Conservation (phyloP, 2,113 vertebrate species). For the Hiodon tergisus region DNA sequence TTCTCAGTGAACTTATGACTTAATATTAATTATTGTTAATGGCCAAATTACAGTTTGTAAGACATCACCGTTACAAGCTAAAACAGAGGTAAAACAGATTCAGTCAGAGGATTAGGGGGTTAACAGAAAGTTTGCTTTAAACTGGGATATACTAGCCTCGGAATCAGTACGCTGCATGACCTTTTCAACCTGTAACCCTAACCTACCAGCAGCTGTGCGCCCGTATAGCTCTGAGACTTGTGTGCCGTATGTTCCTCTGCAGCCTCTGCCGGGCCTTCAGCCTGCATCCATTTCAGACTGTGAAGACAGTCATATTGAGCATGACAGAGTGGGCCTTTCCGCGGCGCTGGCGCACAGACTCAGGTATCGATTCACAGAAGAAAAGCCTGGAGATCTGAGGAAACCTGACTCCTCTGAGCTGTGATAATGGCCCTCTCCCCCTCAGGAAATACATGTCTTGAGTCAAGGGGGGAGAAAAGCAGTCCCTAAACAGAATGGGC, state of each 20-base stretch:
- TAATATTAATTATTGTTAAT: no score
- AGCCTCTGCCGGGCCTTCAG: background rate
- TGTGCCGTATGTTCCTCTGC: constrained; percentile 4
- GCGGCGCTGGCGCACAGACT: constrained; percentile 5
- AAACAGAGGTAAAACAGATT: no score
- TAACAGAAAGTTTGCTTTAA: no score
- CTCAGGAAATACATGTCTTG: constrained; percentile 33
- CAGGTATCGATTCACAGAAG: constrained; percentile 10
- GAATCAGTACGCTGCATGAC: constrained; percentile 12
- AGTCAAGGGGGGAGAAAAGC: constrained; percentile 25
- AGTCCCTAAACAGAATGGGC: constrained; percentile 18
- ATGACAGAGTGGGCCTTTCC: constrained; percentile 10
- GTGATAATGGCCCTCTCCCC: constrained; percentile 8
- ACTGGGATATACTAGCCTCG: no score
- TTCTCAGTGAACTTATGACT: no score
- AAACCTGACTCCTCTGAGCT: constrained; percentile 15
- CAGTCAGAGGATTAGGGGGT: no score
- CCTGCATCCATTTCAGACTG: constrained; percentile 18
- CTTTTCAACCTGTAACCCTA: constrained; percentile 26
- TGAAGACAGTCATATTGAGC: constrained; percentile 11
- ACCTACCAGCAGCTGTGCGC: constrained; percentile 28
- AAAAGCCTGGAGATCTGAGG: constrained; percentile 6
- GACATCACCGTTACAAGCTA: no score
- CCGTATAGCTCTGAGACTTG: constrained; percentile 20
- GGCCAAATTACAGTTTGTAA: no score